A percentile compares a stretch with the other conserved stretches of the same genome.
These are phyloP conservation scores for Drosophila melanica DNA, from an alignment of 1,140 invertebrate genomes.

Conservation along the genomic window DNA sequence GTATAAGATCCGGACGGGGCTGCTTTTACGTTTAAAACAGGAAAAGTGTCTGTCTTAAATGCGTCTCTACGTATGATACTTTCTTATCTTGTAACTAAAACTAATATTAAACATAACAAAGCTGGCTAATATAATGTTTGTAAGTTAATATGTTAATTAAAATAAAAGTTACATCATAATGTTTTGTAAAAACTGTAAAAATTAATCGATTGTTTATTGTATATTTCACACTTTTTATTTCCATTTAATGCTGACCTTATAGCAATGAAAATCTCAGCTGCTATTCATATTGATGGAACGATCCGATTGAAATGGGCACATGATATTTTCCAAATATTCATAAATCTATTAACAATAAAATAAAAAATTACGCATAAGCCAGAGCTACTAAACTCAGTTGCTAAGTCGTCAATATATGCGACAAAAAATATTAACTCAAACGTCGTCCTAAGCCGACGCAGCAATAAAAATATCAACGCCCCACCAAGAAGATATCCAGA, in stretches of 20 bases:
- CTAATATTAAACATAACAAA: not conserved
- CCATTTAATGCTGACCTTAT: not conserved
- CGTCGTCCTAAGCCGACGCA: conserved; percentile 51
- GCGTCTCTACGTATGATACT: too few species aligned
- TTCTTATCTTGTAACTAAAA: not conserved
- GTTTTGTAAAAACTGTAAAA: too few species aligned
- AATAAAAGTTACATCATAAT: too few species aligned
- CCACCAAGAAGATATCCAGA: conserved; percentile 19
- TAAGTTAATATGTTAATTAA: too few species aligned
- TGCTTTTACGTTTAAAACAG: not conserved
- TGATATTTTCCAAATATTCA: conserved; percentile 25
- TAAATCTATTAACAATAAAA: conserved; percentile 32
- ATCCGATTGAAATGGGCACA: not conserved
- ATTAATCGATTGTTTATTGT: too few species aligned
- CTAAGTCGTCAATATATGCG: conserved; percentile 37
- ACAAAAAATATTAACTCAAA: not conserved
- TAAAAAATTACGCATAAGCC: conserved; percentile 58
- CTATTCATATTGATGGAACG: conserved; percentile 5
- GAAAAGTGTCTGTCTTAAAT: not conserved
- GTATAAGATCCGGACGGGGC: conserved; percentile 13
- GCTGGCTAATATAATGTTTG: too few species aligned
- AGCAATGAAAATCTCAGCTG: conserved; percentile 10
- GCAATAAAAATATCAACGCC: conserved; percentile 79
- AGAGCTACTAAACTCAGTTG: not conserved
- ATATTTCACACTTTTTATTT: not conserved